Conservation (phyloP, 1,140 invertebrate species). For the Drusus annulatus region DNA sequence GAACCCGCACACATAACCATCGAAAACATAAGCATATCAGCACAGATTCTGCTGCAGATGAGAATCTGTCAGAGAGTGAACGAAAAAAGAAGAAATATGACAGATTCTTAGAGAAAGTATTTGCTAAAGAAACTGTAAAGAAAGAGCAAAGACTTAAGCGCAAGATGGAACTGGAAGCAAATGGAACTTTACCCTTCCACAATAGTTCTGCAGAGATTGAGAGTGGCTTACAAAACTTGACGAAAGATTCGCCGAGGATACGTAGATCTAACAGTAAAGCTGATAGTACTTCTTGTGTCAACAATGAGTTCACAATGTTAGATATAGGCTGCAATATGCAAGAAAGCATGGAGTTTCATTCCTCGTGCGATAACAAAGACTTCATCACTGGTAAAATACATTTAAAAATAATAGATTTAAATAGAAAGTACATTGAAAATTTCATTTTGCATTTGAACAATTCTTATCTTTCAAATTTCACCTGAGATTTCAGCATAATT, state of each 20-base stretch:
- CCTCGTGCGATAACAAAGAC: constrained; percentile 78
- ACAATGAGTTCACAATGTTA: constrained; percentile 74
- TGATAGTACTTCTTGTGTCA: constrained; percentile 61
- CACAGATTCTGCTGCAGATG: constrained; percentile 40
- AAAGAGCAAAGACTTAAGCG: constrained; percentile 46
- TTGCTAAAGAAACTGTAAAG: constrained; percentile 63
- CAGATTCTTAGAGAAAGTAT: constrained; percentile 68
- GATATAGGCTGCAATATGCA: constrained; percentile 79
- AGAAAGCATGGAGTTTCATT: constrained; percentile 84
- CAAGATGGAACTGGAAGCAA: constrained; percentile 36
- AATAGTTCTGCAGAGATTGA: constrained; percentile 37
- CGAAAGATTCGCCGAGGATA: constrained; percentile 56
- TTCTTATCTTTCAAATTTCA: too few relatives aligned
- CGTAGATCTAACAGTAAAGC: constrained; percentile 62
- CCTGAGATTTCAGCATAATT: too few relatives aligned
- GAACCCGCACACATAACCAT: constrained; percentile 44
- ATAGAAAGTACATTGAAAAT: too few relatives aligned
- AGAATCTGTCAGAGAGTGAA: constrained; percentile 65
- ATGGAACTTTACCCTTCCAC: constrained; percentile 17
- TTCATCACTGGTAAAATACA: constrained; percentile 60
- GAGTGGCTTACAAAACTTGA: constrained; percentile 29
- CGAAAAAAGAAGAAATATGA: constrained; percentile 66
- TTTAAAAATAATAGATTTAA: too few relatives aligned
- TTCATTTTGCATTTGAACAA: too few relatives aligned
- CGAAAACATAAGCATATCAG: constrained; percentile 52